Evolutionary conservation across 2,797 vertebrate genomes (phyloP), one percentile per base, ranked within the genome.

Genomic region (Anguilla obscura): DNA sequence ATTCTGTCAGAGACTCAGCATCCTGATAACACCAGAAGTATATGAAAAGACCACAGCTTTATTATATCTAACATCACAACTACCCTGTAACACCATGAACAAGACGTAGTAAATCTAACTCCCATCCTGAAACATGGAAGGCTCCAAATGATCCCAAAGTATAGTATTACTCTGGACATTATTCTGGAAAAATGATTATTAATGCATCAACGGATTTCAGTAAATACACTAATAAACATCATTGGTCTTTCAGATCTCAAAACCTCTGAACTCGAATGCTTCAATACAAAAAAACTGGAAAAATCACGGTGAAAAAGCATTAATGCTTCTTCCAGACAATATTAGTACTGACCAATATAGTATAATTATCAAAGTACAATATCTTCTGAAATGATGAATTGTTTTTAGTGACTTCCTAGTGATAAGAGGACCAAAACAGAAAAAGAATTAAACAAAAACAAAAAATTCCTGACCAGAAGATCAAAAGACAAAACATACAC

Each of bases 401-500:
- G 14, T 80, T 18, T 48, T 40, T 48, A 80, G 76, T 45, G 27
- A 80, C 6, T 80, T 80, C 14, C 76, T 24, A 80, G 36, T 6
- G 76, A 80, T 36, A 5, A 80, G 36, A 45, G 18, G 21, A 40
- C 21, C 21, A 84, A 74, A 83, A 87, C 88, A 91, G 86, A 88
- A 90, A 80, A 69, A 84, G 69, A 89, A 85, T 85, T 86, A 88
- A 84, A 86, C 85, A 82, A 48, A 82, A 82, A 79, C 9, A 89
- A 71, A 85, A 87, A 88, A 80, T 86, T 88, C 66, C 71, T 88
- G 87, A 58, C 33, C 52, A 86, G 86, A 90, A 87, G 74, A 80
- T 87, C 79, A 82, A 82, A 82, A 82, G 18, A 58, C n/a, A 88
- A 86, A 90, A 79, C 84, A 85, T 92, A 91, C 84, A 89, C 87